Percentiles rank a stretch among this genome's conserved stretches.
Conservation (phyloP, 2,888 invertebrate genomes). For the Brachypterus glaber region DNA sequence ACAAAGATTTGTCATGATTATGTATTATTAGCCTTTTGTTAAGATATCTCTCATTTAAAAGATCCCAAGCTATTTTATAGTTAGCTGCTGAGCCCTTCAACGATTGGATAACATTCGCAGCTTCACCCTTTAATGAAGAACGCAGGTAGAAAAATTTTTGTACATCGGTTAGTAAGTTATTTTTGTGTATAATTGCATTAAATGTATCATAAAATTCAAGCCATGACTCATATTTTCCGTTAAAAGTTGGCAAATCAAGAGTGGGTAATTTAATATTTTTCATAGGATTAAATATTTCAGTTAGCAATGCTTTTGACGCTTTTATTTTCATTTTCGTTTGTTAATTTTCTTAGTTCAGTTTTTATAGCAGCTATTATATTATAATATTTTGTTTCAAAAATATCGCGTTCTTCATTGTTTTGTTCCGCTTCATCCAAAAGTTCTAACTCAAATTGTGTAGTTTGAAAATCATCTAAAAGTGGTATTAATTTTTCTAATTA, state of each 20-base stretch:
- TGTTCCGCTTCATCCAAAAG: too few relatives aligned
- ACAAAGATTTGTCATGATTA: conserved; percentile 6
- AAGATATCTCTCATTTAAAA: conserved; percentile 7
- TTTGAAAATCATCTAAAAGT: too few relatives aligned
- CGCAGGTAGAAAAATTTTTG: conserved; percentile 8
- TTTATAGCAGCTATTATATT: too few relatives aligned
- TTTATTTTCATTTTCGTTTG: too few relatives aligned
- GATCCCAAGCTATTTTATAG: conserved; percentile 8
- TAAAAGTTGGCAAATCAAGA: conserved; percentile 12
- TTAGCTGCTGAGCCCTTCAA: neutral
- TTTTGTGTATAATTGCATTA: conserved; percentile 3
- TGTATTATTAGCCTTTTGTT: conserved; percentile 9
- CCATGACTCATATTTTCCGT: conserved; percentile 7
- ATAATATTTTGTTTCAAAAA: too few relatives aligned
- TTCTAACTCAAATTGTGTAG: too few relatives aligned
- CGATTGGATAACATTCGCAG: neutral
- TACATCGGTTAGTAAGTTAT: conserved; percentile 1
- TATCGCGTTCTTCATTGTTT: too few relatives aligned
- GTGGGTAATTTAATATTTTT: conserved; percentile 10
- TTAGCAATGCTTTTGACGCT: too few relatives aligned
- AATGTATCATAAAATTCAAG: conserved; percentile 8
- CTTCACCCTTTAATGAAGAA: conserved; percentile 5
- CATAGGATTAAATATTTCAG: too few relatives aligned
- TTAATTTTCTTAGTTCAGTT: too few relatives aligned
- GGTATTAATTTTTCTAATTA: too few relatives aligned